Evolutionary conservation across 2,888 invertebrate species (phyloP), one percentile per base, ranked within the genome.

Genomic region (Bombyx huttoni): DNA sequence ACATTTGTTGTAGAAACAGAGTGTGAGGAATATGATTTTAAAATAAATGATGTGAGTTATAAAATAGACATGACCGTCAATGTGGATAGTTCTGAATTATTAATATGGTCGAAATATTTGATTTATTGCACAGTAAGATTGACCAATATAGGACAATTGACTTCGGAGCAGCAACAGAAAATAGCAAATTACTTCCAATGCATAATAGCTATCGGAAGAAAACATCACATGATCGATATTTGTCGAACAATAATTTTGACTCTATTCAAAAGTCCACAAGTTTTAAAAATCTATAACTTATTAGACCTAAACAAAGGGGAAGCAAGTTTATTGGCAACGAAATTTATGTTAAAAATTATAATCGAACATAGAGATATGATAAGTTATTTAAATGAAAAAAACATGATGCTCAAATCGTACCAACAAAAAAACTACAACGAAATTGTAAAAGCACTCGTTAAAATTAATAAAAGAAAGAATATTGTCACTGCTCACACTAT

Each of bases 391-490:
- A 69, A 78, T 55, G 68, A 61, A 12, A 81, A 74, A 57, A 67
- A 75, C 54, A 75, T 65, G 49, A 64, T 89, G 54, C 68, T 91
- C 13, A 77, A 78, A 51, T 81, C 89, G 1, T 92, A 89, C 60
- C 88, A 87, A 63, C 80, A 87, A 53, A 92, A 91, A 67, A 87
- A 91, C 56, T 79, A 89, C 49, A 66, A 66, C 53, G 80, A 88
- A 60, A 69, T 91, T 7, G 67, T 76, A 1, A 81, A 77, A 62
- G 78, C 84, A 0, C 75, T 91, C 46, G 76, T 79, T 53, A 90
- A 90, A 71, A 78, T 89, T 14, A 81, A 76, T 56, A 81, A 78
- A 64, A 72, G 68, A 50, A 79, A 79, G 58, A 75, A 77, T 60
- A 57, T 78, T 0, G 75, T 75, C 51, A 70, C 75, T 58, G 71